Conservation (phyloP, 2,797 vertebrate species). For the Lates japonicus region DNA sequence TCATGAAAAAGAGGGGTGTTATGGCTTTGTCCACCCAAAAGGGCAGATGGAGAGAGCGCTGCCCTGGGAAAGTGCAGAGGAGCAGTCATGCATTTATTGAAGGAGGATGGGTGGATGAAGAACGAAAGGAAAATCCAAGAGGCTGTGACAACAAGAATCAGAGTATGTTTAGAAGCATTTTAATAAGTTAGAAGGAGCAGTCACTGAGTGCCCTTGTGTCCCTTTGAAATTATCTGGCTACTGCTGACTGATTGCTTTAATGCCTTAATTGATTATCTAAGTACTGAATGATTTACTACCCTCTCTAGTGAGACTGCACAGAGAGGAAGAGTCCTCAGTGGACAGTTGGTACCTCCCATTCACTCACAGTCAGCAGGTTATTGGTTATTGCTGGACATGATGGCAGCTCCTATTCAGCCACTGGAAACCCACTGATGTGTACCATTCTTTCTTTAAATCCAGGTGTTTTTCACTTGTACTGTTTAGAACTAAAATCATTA, state of each 20-base stretch:
- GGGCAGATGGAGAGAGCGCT: conserved; percentile 67
- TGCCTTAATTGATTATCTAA: conserved; percentile 11
- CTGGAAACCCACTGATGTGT: neutral
- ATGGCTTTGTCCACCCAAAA: conserved; percentile 64
- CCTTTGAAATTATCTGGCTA: neutral
- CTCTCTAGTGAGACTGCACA: neutral
- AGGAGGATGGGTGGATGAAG: conserved; percentile 23
- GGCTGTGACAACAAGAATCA: conserved; percentile 3
- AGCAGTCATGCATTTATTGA: conserved; percentile 55
- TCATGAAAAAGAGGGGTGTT: conserved; percentile 14
- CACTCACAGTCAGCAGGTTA: conserved; percentile 10
- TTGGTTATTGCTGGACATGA: conserved; percentile 1
- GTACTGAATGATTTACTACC: conserved; percentile 11
- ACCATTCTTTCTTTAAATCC: neutral
- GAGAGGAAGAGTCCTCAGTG: conserved; percentile 7
- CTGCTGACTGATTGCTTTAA: neutral
- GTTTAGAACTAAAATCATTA: no score
- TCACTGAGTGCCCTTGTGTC: neutral
- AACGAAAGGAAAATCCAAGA: conserved; percentile 14
- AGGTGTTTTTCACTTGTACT: no score
- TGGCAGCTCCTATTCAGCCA: conserved; percentile 24
- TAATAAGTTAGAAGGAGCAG: conserved; percentile 33
- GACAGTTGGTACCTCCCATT: conserved; percentile 1
- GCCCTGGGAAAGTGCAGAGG: conserved; percentile 30
- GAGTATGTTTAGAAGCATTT: conserved; percentile 12